Evolutionary conservation across 2,113 vertebrate genomes (phyloP), one percentile per base, ranked within the genome.

Genomic region (Toxotes jaculatrix): DNA sequence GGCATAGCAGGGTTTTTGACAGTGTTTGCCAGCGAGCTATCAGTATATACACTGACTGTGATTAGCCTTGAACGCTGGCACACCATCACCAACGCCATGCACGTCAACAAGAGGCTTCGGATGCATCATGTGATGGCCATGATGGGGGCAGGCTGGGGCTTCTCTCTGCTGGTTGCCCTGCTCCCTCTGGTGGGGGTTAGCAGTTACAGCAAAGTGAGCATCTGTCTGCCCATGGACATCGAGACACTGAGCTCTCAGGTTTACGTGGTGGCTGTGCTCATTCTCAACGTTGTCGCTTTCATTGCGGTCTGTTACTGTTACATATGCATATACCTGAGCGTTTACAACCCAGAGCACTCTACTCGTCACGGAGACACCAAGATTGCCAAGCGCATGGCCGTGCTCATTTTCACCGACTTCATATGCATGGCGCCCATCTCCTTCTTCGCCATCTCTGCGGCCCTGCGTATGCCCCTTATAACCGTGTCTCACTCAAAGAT

Each of bases 331-430:
- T 98, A 97, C 79, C 88, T 96, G 31, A 96, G 95, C 0, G 96
- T 99, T 49, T 96, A 92, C 92, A 97, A 97, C 60, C 97, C 97
- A 0, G 93, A 95, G 76, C 93, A 96, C 53, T 91, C 94, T 0
- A 93, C 96, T 2, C 95, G 95, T 34, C 93, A 95, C 34, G 96
- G 96, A 76, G 97, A 99, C 21, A 94, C 96, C 42, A 97, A 96
- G 84, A 95, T 98, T 0, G 97, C 98, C 82, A 98, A 98, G 85
- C 96, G 96, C 77, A 99, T 99, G 98, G 98, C 97, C 0, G 84
- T 99, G 62, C 95, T 99, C n/a, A 97, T 98, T 90, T 99, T 99
- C 92, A 99, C 97, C 0, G 96, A 99, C 88, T 98, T 99, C 63
- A 93, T 96, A 19, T 99, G 98, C 93, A 97, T 97, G 96, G 98